A percentile compares a stretch with the other conserved stretches of the same genome.
phyloP scores from a whole-genome alignment of 1,140 invertebrate species.

The Hypsibius dujardini region DNA sequence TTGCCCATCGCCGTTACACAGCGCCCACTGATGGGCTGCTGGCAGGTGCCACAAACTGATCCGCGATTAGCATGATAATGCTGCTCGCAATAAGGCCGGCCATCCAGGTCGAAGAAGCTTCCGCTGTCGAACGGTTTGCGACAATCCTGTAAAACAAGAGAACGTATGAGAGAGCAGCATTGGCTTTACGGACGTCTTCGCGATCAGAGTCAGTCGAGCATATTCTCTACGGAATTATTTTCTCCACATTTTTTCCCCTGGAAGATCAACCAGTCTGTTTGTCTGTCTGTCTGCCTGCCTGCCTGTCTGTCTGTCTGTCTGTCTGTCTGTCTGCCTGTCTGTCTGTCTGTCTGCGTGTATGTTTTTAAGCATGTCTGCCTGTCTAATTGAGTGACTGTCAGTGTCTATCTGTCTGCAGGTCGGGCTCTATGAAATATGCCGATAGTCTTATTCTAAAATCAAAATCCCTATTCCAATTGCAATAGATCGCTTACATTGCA shows the following conservation, averaged over 20 bases:
- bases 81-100: slow-evolving; percentile 87
- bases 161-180: not conserved
- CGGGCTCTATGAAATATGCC: too few relatives aligned
- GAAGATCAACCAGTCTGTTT: not conserved
- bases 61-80: slow-evolving; percentile 92
- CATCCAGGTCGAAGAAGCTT: slow-evolving; percentile 52
- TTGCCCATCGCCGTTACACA: slow-evolving; percentile 97
- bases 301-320: not conserved
- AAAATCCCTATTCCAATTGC: too few relatives aligned
- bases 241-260: not conserved
- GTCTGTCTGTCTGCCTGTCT: not conserved
- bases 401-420: not conserved
- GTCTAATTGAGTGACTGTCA: not conserved
- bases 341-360: not conserved
- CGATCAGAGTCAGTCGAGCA: too few relatives aligned
- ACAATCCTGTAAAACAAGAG: slow-evolving; percentile 3
- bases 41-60: slow-evolving; percentile 86
- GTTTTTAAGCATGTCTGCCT: not conserved
- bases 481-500: slow-evolving; percentile 13
- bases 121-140: slow-evolving; percentile 5
- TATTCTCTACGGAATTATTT: too few relatives aligned
- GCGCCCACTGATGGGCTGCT: slow-evolving; percentile 81
- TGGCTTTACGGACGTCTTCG: too few relatives aligned
- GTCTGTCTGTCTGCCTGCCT: not conserved
- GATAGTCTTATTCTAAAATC: too few relatives aligned